These are phyloP conservation scores for Coelopa pilipes DNA, from an alignment of 2,888 invertebrate species.

Conservation along the genomic window DNA sequence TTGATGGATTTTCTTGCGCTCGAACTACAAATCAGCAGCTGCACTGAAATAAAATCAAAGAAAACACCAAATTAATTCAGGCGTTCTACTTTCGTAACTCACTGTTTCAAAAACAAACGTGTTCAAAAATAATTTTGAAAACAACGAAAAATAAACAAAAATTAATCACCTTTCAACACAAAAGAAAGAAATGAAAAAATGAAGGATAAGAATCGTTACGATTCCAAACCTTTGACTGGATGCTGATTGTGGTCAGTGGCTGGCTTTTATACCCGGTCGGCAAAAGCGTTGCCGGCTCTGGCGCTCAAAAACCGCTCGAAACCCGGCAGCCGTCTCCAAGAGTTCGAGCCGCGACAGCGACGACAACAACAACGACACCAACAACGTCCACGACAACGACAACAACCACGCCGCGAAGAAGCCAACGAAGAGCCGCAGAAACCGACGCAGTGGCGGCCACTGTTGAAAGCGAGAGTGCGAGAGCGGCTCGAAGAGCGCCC, in stretches of 20 bases:
- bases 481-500: too few species aligned
- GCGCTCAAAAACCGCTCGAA: background rate
- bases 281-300: background rate
- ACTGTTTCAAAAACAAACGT: background rate
- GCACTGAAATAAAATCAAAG: constrained; percentile 42
- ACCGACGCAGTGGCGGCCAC: too few species aligned
- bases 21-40: constrained; percentile 46
- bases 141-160: constrained; percentile 22
- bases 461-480: too few species aligned
- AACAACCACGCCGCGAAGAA: too few species aligned
- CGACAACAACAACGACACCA: background rate
- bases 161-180: constrained; percentile 19
- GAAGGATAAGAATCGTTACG: constrained; percentile 66
- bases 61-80: constrained; percentile 20
- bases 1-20: constrained; percentile 46
- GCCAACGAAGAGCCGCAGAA: constrained; percentile 6
- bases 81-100: too few species aligned
- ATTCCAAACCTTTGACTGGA: constrained; percentile 69
- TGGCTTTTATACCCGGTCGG: constrained; percentile 65
- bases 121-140: constrained; percentile 18
- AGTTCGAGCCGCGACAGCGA: background rate
- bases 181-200: constrained; percentile 47
- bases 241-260: constrained; percentile 67
- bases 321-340: too few species aligned
- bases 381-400: too few species aligned